Percentiles rank a stretch among this genome's conserved stretches.
phyloP scores from a whole-genome alignment of 2,797 vertebrate species.

The Anisognathus igniventris region DNA sequence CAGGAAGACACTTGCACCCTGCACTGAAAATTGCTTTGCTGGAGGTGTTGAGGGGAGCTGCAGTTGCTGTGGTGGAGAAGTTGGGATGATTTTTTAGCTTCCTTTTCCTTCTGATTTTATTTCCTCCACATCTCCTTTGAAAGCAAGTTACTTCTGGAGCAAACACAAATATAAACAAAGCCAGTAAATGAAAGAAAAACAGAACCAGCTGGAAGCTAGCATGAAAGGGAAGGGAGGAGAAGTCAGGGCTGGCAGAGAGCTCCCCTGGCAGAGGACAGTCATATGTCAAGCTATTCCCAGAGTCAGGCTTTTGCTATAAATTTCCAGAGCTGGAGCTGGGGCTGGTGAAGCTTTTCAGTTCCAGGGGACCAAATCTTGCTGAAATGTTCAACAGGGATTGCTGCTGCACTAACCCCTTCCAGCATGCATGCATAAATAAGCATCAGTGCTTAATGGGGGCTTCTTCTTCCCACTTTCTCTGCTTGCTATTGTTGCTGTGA shows the following conservation, averaged over 20 bases:
- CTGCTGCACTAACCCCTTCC: background rate
- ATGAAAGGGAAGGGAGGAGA: constrained; percentile 19
- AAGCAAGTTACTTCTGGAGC: background rate
- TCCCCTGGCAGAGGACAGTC: background rate
- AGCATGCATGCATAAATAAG: background rate
- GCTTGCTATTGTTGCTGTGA: background rate
- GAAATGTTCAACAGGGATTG: background rate
- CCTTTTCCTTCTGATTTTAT: background rate
- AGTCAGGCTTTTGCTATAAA: background rate
- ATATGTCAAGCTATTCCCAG: background rate
- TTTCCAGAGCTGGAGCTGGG: background rate
- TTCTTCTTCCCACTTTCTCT: constrained; percentile 15
- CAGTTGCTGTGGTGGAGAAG: background rate
- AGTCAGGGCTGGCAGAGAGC: background rate
- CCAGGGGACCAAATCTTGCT: background rate
- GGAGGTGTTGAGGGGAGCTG: background rate
- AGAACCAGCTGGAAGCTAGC: constrained; percentile 18
- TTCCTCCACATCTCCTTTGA: background rate
- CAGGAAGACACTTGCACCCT: background rate
- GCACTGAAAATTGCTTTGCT: background rate
- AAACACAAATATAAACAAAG: background rate
- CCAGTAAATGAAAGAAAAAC: constrained; percentile 6
- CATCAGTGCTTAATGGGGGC: background rate
- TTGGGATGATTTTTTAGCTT: background rate
- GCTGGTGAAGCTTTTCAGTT: background rate